A percentile compares a stretch with the other conserved stretches of the same genome.
Conservation (phyloP, 2,797 vertebrate genomes). For the Bucorvus abyssinicus region DNA sequence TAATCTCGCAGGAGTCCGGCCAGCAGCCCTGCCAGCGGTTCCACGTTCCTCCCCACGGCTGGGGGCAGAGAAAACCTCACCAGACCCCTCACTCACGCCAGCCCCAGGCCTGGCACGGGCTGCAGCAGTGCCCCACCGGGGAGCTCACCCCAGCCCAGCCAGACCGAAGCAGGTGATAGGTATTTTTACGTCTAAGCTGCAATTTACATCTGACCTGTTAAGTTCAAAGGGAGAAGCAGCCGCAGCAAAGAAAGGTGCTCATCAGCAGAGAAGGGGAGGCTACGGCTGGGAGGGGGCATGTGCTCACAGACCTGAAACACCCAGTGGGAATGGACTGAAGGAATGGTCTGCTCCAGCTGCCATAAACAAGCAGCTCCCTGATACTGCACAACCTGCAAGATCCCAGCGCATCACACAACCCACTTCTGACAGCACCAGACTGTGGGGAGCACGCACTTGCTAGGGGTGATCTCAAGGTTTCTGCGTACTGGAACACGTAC, state of each 20-base stretch:
- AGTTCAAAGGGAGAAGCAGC: conserved; percentile 3
- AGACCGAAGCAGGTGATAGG: conserved; percentile 40
- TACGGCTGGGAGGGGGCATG: fast-evolving
- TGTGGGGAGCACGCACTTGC: fast-evolving
- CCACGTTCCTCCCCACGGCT: fast-evolving
- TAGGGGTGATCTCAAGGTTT: background rate
- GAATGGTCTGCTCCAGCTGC: fast-evolving
- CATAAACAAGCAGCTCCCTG: background rate
- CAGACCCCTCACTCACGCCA: background rate
- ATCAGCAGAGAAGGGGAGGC: fast-evolving
- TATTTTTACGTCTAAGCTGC: conserved; percentile 29
- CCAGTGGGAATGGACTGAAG: background rate
- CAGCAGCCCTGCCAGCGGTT: background rate
- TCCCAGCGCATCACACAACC: background rate
- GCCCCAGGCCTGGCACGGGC: background rate
- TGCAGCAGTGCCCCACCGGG: background rate
- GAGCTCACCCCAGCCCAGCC: background rate
- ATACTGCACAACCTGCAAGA: background rate
- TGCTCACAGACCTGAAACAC: fast-evolving
- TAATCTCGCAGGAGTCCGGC: background rate
- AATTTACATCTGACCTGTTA: background rate
- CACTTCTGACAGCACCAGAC: background rate
- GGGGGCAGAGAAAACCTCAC: background rate
- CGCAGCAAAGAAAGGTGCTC: fast-evolving
- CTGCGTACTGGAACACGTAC: fast-evolving